Percentiles rank a stretch among this genome's conserved stretches.
phyloP scores from a whole-genome alignment of 2,797 vertebrate genomes.

The Danio tinwini region DNA sequence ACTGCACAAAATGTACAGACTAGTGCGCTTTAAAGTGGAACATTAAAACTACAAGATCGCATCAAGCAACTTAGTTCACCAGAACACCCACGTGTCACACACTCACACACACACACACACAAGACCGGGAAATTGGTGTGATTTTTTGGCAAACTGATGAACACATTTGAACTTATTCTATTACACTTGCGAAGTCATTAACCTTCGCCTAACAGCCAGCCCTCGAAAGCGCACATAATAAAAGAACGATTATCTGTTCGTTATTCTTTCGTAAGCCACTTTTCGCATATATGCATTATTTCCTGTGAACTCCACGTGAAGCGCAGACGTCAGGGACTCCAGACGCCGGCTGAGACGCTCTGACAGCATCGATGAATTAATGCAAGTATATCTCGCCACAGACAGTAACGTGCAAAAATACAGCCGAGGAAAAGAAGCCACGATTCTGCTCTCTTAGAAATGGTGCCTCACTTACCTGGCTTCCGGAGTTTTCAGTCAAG shows the following conservation, averaged over 20 bases:
- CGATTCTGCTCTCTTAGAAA: constrained; percentile 37
- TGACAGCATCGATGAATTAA: constrained; percentile 41
- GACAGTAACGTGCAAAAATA: constrained; percentile 61
- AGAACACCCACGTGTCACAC: constrained; percentile 63
- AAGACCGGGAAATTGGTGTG: constrained; percentile 36
- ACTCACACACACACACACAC: constrained; percentile 19
- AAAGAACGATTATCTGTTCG: not conserved
- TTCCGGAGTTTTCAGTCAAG: constrained; percentile 88
- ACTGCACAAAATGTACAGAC: not conserved
- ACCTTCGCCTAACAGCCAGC: not conserved
- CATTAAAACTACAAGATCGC: not conserved
- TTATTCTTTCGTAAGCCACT: not conserved
- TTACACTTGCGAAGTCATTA: not conserved
- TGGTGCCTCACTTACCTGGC: constrained; percentile 83
- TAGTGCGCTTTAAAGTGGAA: not conserved
- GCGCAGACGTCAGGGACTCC: constrained; percentile 69
- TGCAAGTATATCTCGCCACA: constrained; percentile 52
- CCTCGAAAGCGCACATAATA: not conserved
- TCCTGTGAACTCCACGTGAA: constrained; percentile 76
- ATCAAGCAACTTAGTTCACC: constrained; percentile 38
- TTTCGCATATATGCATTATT: constrained; percentile 53
- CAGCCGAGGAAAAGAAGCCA: constrained; percentile 47
- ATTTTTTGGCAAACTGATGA: constrained; percentile 28
- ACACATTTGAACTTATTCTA: constrained; percentile 33
- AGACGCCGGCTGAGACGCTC: constrained; percentile 56